Base-by-base conservation (phyloP, 2,797 vertebrate species). In the Typhlichthys eigenmanni region DNA sequence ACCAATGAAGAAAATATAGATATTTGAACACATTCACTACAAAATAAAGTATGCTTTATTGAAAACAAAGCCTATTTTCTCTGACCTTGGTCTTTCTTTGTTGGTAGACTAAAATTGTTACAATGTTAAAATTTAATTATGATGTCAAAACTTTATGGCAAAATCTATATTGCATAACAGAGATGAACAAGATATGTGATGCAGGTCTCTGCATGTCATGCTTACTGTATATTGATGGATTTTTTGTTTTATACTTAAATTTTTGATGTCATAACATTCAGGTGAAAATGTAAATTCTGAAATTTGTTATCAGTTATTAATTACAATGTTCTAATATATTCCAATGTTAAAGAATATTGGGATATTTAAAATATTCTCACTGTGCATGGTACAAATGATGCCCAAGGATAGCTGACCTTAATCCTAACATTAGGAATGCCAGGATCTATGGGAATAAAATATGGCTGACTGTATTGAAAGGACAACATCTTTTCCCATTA, bases 351-450 rank as follows among this genome's bases (percentile, higher is more conserved):
- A 43, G 7, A 43, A 43, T 43, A 8, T 29, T 32, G 0, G 5
- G 12, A 4, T 54, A 2, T 12, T 32, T 13, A 1, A 54, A 54
- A 13, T 3, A 56, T 38, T 3, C 38, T 56, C 13, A 11, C 3
- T 16, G 55, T 43, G 9, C 38, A 14, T 13, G 19, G 49, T 13
- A 9, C 4, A 9, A n/a, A 62, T 46, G 16, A 19, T 54, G 13
- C 45, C 47, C 38, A 38, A 62, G 17, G 38, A 29, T 14, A 47
- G 29, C 50, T 54, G 50, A 29, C 49, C 32, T 53, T 52, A 24
- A 53, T 54, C 38, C 60, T 10, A 11, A 43, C 9, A 9, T 53
- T 13, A 54, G 51, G 4, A 29, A 47, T 48, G 6, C 16, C 11
- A 13, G 46, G 5, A 7, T 16, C 24, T 38, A n/a, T 13, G 38